Evolutionary conservation across 1,140 invertebrate genomes (phyloP).

Genomic region (Musca vetustissima): DNA sequence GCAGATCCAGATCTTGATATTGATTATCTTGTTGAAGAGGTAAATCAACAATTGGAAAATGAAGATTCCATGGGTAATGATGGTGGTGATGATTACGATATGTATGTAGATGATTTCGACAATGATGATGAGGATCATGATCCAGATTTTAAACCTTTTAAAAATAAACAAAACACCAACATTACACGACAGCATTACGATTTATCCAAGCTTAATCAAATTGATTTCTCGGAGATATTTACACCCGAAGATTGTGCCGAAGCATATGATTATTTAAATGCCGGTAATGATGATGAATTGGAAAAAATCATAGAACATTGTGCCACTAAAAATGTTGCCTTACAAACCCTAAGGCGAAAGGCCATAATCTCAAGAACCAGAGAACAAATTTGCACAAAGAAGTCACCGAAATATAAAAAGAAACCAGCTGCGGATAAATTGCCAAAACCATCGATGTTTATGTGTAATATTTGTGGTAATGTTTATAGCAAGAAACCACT

Average conservation of each 20-base stretch:
- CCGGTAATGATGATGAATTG: not conserved
- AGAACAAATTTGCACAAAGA: not conserved
- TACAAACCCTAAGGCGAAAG: too few species aligned
- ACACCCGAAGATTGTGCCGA: conserved; percentile 9
- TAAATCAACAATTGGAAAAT: conserved; percentile 21
- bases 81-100: not conserved
- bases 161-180: not conserved
- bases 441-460: conserved; percentile 24
- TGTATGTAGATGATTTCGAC: conserved; percentile 8
- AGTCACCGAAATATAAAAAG: not conserved
- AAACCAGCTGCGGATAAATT: not conserved
- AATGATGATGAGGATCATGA: not conserved
- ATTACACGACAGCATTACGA: not conserved
- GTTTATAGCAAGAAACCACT: conserved; percentile 38
- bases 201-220: not conserved
- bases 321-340: conserved; percentile 8
- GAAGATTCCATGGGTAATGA: conserved; percentile 2
- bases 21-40: conserved; percentile 11
- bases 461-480: conserved; percentile 46
- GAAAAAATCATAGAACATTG: conserved; percentile 10
- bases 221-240: not conserved
- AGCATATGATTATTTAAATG: not conserved
- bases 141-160: not conserved
- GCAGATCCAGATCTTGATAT: too few species aligned
- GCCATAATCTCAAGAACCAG: not conserved